These are phyloP conservation scores for Metalampra italica DNA, from an alignment of 2,888 invertebrate species.

Conservation along the genomic window DNA sequence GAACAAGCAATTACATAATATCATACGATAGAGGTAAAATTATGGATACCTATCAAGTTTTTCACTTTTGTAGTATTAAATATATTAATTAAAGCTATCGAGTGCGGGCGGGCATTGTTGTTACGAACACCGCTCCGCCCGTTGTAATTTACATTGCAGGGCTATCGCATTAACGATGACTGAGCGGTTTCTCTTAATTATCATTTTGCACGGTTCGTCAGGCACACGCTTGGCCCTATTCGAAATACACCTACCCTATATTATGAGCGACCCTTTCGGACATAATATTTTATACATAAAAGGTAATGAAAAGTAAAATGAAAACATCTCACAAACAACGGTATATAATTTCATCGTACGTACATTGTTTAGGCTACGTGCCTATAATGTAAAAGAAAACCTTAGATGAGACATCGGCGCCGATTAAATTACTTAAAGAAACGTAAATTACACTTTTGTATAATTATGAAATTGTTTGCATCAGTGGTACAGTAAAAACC, in stretches of 20 bases:
- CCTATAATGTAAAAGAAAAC: too few relatives aligned
- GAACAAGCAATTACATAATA: too few relatives aligned
- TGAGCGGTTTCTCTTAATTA: slow-evolving; percentile 77
- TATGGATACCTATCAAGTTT: too few relatives aligned
- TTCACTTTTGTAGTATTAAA: slow-evolving; percentile 51
- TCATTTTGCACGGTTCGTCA: slow-evolving; percentile 77
- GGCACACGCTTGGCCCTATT: slow-evolving; percentile 52
- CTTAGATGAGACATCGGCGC: too few relatives aligned
- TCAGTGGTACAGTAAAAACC: too few relatives aligned
- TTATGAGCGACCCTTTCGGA: background rate
- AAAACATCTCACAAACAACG: background rate
- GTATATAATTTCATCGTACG: background rate
- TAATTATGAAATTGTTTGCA: too few relatives aligned
- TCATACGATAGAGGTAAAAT: too few relatives aligned
- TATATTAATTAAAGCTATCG: slow-evolving; percentile 64
- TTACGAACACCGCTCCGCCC: slow-evolving; percentile 49
- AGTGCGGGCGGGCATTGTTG: slow-evolving; percentile 44
- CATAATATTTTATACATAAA: background rate
- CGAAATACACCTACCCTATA: background rate
- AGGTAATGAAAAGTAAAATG: background rate
- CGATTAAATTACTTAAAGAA: too few relatives aligned
- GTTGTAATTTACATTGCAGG: slow-evolving; percentile 66
- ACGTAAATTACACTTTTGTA: too few relatives aligned
- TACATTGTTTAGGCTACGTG: too few relatives aligned
- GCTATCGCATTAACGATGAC: slow-evolving; percentile 75